A percentile compares a stretch with the other conserved stretches of the same genome.
Conservation (phyloP, 2,113 vertebrate genomes). For the Carettochelys insculpta region DNA sequence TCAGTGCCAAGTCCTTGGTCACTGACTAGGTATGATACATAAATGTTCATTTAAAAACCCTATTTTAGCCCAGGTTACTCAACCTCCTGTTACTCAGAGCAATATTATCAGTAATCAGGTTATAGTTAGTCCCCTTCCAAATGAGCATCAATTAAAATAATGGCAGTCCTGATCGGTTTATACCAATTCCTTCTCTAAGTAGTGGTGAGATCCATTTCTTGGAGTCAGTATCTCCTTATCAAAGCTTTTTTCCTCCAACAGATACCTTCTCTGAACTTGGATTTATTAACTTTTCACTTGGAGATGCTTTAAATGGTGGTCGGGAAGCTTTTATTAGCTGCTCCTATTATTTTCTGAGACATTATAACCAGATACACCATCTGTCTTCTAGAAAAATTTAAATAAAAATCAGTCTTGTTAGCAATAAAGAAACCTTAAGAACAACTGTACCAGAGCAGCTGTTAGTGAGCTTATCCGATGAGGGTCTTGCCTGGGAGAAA, state of each 20-base stretch:
- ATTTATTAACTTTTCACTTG: conserved; percentile 10
- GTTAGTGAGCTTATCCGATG: neutral
- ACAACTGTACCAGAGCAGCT: neutral
- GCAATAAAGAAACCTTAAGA: neutral
- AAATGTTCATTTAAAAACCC: neutral
- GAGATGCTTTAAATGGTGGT: neutral
- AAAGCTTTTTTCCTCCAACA: neutral
- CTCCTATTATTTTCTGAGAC: neutral
- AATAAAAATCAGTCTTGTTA: neutral
- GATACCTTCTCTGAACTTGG: neutral
- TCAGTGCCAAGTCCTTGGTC: neutral
- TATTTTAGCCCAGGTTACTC: conserved; percentile 19
- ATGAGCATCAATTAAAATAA: conserved; percentile 23
- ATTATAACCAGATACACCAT: neutral
- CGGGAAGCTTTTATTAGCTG: neutral
- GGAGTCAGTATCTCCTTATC: neutral
- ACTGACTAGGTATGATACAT: neutral
- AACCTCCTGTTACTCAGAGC: neutral
- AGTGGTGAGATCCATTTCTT: neutral
- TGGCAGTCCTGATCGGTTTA: conserved; percentile 32
- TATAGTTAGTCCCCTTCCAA: conserved; percentile 2
- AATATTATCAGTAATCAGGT: neutral
- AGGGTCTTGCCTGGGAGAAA: neutral
- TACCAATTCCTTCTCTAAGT: neutral
- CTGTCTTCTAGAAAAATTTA: neutral